These are phyloP conservation scores for Argopecten irradians DNA, from an alignment of 1,140 invertebrate genomes.

Conservation along the genomic window DNA sequence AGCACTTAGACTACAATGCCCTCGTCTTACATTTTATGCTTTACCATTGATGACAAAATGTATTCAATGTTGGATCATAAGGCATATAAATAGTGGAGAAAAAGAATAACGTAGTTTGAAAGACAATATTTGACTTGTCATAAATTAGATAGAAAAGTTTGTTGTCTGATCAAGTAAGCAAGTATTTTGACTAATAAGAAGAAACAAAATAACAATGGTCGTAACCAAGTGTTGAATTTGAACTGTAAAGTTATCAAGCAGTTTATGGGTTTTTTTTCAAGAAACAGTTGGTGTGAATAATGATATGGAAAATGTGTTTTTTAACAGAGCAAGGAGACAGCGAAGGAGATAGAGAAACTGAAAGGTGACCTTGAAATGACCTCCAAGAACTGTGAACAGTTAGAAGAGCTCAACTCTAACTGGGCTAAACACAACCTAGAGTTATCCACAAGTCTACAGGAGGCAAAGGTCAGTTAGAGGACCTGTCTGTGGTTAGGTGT, in stretches of 20 bases:
- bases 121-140: no score
- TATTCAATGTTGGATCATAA: no score
- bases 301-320: neutral
- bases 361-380: neutral
- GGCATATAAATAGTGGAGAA: no score
- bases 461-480: slow-evolving; percentile 29
- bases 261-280: neutral
- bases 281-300: neutral
- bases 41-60: no score
- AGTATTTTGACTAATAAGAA: neutral
- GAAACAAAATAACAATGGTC: no score
- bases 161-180: neutral
- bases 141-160: no score
- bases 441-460: slow-evolving; percentile 30
- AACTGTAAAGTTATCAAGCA: neutral
- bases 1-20: no score
- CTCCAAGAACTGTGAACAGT: neutral
- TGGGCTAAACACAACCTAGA: slow-evolving; percentile 48
- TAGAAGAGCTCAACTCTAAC: slow-evolving; percentile 47
- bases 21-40: no score
- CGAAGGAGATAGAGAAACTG: neutral
- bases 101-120: no score
- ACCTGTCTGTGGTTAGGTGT: neutral
- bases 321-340: slow-evolving; percentile 31
- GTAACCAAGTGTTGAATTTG: no score